Evolutionary conservation across 2,888 invertebrate species (phyloP).

Genomic region (Trachelus iudaicus): DNA sequence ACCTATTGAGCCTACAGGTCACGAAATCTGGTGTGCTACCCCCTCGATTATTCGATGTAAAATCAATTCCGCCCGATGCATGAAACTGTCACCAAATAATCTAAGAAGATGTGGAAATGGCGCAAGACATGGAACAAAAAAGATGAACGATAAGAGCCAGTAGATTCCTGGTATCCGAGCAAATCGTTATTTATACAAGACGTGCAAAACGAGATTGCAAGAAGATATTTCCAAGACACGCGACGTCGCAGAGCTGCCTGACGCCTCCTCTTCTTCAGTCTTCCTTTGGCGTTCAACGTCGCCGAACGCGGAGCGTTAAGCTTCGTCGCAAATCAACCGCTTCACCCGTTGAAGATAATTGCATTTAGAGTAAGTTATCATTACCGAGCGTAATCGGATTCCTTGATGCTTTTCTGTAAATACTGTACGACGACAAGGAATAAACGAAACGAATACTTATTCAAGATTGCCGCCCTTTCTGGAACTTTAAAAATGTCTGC

Average conservation of each 20-base stretch:
- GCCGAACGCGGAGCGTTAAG: neutral
- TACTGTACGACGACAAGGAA: neutral
- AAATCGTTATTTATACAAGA: slow-evolving; percentile 21
- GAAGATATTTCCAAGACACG: slow-evolving; percentile 48
- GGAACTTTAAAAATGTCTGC: neutral
- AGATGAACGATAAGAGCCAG: neutral
- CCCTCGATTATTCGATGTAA: neutral
- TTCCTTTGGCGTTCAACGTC: neutral
- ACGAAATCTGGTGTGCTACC: neutral
- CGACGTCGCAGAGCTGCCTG: slow-evolving; percentile 37
- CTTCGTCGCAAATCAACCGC: neutral
- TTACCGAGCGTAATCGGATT: neutral
- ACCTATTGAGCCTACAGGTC: neutral
- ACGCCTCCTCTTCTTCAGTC: slow-evolving; percentile 16
- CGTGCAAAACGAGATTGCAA: slow-evolving; percentile 28
- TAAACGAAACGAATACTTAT: neutral
- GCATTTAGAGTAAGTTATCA: neutral
- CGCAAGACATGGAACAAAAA: neutral
- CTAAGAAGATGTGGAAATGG: neutral
- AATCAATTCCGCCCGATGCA: neutral
- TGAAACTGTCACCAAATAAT: neutral
- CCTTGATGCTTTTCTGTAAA: neutral
- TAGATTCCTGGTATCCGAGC: neutral
- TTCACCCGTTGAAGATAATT: neutral
- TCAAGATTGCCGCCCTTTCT: neutral